These are phyloP conservation scores for Dissostichus mawsoni DNA, from an alignment of 2,113 vertebrate genomes.

Conservation along the genomic window DNA sequence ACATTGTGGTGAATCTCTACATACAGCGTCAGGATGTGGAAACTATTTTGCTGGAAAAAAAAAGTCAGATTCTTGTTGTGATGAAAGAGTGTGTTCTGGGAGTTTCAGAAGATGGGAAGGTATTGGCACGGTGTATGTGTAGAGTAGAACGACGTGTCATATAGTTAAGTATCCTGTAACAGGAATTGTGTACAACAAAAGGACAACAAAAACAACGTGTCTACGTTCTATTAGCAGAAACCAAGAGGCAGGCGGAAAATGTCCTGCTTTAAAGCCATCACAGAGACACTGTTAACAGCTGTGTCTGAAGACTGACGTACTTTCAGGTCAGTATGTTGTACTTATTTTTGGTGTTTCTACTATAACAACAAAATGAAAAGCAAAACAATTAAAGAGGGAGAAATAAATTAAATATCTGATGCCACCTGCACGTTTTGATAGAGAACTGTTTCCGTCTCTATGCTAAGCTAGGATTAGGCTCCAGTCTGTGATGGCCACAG, in stretches of 20 bases:
- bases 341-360: not conserved
- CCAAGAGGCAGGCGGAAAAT: not conserved
- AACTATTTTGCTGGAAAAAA: too few species aligned
- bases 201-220: not conserved
- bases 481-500: not conserved
- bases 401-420: too few species aligned
- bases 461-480: not conserved
- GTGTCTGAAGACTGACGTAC: not conserved
- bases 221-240: not conserved
- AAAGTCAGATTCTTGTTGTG: too few species aligned
- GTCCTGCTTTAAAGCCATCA: not conserved
- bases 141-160: too few species aligned
- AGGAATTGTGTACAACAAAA: not conserved
- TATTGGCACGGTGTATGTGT: too few species aligned
- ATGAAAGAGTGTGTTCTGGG: too few species aligned
- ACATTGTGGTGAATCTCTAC: too few species aligned
- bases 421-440: too few species aligned
- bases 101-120: too few species aligned
- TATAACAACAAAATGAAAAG: not conserved
- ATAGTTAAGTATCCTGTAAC: too few species aligned
- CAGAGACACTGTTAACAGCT: not conserved
- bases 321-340: not conserved
- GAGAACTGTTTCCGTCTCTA: not conserved
- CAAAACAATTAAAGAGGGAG: too few species aligned
- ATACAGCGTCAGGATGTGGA: too few species aligned